These are phyloP conservation scores for Heteractis magnifica DNA, from an alignment of 92 coral and sea anemone species.

Conservation along the genomic window DNA sequence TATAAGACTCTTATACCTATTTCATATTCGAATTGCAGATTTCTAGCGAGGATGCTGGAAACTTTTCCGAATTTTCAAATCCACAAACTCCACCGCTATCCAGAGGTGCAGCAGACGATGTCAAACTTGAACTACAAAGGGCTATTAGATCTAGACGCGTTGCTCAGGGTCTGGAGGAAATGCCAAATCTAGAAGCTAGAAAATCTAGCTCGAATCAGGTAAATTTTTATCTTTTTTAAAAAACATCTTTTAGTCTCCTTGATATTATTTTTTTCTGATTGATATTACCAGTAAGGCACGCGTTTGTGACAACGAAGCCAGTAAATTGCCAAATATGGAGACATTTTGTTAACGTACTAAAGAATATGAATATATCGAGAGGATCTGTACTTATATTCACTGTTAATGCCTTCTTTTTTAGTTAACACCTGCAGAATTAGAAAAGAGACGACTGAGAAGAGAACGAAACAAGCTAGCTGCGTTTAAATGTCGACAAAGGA, in stretches of 20 bases:
- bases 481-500: conserved; percentile 88
- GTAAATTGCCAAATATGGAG: conserved; percentile 6
- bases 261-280: background rate
- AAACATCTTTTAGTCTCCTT: background rate
- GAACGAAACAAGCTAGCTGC: conserved; percentile 97
- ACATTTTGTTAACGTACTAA: background rate
- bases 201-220: conserved; percentile 83
- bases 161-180: conserved; percentile 90
- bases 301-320: background rate
- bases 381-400: conserved; percentile 13
- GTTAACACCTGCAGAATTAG: conserved; percentile 89
- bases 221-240: conserved; percentile 3
- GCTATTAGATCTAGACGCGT: conserved; percentile 83
- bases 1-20: background rate
- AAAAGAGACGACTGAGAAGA: conserved; percentile 80
- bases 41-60: conserved; percentile 76
- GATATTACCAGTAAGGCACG: background rate
- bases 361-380: background rate
- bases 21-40: conserved; percentile 44
- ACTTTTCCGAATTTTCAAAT: conserved; percentile 60
- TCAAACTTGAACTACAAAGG: conserved; percentile 79
- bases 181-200: conserved; percentile 79
- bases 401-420: conserved; percentile 6
- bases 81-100: conserved; percentile 52
- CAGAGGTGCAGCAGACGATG: conserved; percentile 75